Percentiles rank a stretch among this genome's conserved stretches.
These are phyloP conservation scores for Mythimna albipuncta DNA, from an alignment of 2,888 invertebrate genomes.

Conservation along the genomic window DNA sequence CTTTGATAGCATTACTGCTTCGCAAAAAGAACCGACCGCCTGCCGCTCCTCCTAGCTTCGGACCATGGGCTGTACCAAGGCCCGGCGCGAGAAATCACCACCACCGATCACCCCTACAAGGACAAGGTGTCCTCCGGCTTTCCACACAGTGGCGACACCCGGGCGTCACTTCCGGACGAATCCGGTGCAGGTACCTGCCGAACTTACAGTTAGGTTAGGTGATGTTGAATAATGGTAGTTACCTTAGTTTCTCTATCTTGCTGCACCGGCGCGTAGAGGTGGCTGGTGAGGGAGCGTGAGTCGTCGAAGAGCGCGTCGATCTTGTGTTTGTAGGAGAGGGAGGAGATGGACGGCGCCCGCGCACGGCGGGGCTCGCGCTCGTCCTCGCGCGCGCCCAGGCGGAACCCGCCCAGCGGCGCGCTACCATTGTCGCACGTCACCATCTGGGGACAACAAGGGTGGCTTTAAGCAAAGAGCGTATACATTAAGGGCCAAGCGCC, in stretches of 20 bases:
- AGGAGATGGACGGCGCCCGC: slow-evolving; percentile 86
- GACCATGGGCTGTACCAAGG: too few relatives aligned
- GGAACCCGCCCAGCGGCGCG: slow-evolving; percentile 84
- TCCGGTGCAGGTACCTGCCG: too few relatives aligned
- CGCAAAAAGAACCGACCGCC: too few relatives aligned
- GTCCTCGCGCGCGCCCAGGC: slow-evolving; percentile 84
- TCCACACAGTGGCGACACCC: too few relatives aligned
- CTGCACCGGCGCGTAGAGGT: slow-evolving; percentile 73
- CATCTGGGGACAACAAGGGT: slow-evolving; percentile 77
- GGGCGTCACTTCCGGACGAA: too few relatives aligned
- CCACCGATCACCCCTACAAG: too few relatives aligned
- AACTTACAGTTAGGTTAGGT: too few relatives aligned
- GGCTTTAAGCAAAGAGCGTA: not conserved
- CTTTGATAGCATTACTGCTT: too few relatives aligned
- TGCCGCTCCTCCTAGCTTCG: too few relatives aligned
- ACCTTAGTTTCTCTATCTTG: slow-evolving; percentile 83
- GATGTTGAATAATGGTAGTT: not conserved
- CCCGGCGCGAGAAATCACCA: too few relatives aligned
- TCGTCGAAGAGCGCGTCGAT: slow-evolving; percentile 97
- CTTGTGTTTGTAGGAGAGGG: slow-evolving; percentile 94
- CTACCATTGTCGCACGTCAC: slow-evolving; percentile 86
- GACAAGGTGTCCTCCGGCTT: too few relatives aligned
- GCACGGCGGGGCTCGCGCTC: slow-evolving; percentile 81
- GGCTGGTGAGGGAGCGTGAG: slow-evolving; percentile 91
- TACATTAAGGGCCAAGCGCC: too few relatives aligned